A percentile compares a stretch with the other conserved stretches of the same genome.
phyloP scores from a whole-genome alignment of 2,888 invertebrate genomes.

The Sialis fuliginosa region DNA sequence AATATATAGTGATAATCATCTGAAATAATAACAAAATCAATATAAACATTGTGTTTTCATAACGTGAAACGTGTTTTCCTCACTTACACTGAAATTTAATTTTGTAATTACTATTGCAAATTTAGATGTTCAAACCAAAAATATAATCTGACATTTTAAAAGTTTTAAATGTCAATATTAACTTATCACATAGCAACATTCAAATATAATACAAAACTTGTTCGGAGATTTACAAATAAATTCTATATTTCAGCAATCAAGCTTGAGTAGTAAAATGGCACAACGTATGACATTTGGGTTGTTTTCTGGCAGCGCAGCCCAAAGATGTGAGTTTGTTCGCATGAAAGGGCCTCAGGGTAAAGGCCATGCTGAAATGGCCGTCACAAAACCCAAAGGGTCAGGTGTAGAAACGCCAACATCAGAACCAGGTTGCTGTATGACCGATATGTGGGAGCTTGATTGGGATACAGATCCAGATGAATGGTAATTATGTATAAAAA shows the following conservation, averaged over 20 bases:
- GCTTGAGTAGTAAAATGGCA: conserved; percentile 83
- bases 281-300: conserved; percentile 90
- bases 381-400: conserved; percentile 77
- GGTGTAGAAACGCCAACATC: conserved; percentile 91
- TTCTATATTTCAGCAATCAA: conserved; percentile 54
- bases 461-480: conserved; percentile 81
- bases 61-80: no score
- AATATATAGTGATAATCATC: no score
- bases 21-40: no score
- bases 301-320: conserved; percentile 54
- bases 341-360: conserved; percentile 97
- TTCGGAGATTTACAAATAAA: background rate
- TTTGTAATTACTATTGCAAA: no score
- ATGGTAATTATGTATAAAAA: background rate
- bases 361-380: conserved; percentile 95
- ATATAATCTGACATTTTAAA: background rate
- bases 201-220: no score
- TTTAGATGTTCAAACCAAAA: background rate
- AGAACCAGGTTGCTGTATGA: conserved; percentile 67
- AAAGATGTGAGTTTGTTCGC: conserved; percentile 91
- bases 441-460: conserved; percentile 78
- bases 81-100: no score
- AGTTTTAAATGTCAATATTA: background rate
- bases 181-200: no score
- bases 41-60: no score